Evolutionary conservation across 2,888 invertebrate species (phyloP).

Genomic region (Dicycla oo): DNA sequence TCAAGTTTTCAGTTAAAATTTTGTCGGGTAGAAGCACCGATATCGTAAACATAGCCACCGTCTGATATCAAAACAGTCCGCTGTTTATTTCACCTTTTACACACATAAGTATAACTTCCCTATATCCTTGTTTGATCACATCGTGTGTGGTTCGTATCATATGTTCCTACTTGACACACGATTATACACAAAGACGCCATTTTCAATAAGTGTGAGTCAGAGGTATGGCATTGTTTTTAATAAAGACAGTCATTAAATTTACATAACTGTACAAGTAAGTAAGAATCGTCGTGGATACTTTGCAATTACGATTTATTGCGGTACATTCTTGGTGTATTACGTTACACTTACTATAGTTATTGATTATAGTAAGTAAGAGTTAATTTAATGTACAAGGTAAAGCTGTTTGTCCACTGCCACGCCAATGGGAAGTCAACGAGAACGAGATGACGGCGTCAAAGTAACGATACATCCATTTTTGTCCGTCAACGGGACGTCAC

Average conservation of each 20-base stretch:
- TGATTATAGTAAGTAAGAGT: background rate
- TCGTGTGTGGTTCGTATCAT: constrained; percentile 59
- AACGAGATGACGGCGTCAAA: too few species aligned
- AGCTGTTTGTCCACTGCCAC: too few species aligned
- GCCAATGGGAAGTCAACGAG: too few species aligned
- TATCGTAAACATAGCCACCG: constrained; percentile 54
- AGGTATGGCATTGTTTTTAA: constrained; percentile 48
- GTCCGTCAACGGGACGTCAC: too few species aligned
- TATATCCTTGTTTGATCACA: constrained; percentile 50
- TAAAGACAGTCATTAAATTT: constrained; percentile 43
- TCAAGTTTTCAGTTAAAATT: constrained; percentile 18
- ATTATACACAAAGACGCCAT: constrained; percentile 45
- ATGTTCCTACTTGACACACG: constrained; percentile 23
- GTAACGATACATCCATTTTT: too few species aligned
- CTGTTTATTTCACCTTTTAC: constrained; percentile 68
- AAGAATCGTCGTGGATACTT: background rate
- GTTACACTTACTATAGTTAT: background rate
- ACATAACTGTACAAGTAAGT: constrained; percentile 40
- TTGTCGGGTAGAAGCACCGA: constrained; percentile 36
- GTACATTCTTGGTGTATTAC: constrained; percentile 33
- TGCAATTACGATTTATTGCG: constrained; percentile 11
- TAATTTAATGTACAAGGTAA: too few species aligned
- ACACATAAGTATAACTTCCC: constrained; percentile 58
- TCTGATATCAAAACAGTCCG: constrained; percentile 71
- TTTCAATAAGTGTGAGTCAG: constrained; percentile 52